A percentile compares a stretch with the other conserved stretches of the same genome.
phyloP scores from a whole-genome alignment of 2,797 vertebrate species.

The Brachyrhaphis roseni region DNA sequence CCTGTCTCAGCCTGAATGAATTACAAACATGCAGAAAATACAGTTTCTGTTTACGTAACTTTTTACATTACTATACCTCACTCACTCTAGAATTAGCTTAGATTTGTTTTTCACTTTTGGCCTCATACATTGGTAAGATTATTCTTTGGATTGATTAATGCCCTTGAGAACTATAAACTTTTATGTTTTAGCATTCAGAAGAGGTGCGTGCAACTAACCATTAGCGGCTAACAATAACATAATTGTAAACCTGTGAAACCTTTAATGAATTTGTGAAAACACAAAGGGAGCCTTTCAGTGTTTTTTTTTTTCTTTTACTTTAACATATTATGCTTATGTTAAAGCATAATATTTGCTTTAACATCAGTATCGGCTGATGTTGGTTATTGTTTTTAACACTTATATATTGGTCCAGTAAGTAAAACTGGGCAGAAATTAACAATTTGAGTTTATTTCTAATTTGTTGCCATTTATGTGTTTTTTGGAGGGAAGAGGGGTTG shows the following conservation, averaged over 20 bases:
- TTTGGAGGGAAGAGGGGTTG: too few species aligned
- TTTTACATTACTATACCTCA: neutral
- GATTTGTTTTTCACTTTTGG: neutral
- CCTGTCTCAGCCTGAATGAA: neutral
- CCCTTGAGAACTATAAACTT: neutral
- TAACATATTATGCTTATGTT: neutral
- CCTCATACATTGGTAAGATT: neutral
- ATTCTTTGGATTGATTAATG: neutral
- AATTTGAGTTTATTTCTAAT: too few species aligned
- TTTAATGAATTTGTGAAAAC: neutral
- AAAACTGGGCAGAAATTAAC: neutral
- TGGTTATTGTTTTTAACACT: too few species aligned
- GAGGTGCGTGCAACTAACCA: too few species aligned
- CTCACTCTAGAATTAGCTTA: neutral
- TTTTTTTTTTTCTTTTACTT: neutral
- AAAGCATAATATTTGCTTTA: neutral
- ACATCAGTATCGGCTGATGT: neutral
- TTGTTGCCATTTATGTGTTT: too few species aligned
- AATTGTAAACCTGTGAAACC: neutral
- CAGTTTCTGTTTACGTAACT: neutral
- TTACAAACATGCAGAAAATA: neutral
- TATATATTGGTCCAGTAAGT: neutral
- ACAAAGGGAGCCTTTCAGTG: neutral
- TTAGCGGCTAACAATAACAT: too few species aligned
- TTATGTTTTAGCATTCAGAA: neutral